Conservation (phyloP, 1,140 invertebrate genomes). For the Bombus superbus region DNA sequence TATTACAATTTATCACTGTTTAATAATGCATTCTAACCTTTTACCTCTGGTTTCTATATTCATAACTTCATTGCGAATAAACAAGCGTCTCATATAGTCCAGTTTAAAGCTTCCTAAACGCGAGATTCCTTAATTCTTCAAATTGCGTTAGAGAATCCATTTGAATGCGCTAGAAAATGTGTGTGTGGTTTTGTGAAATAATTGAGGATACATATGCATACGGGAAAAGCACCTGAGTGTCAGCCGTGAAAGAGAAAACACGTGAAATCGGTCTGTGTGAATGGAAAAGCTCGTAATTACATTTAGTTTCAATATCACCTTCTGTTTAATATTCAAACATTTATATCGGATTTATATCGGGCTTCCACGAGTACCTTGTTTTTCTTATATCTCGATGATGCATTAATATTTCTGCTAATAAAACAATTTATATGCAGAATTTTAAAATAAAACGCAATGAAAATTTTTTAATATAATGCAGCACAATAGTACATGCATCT, state of each 20-base stretch:
- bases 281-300: neutral
- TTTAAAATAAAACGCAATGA: neutral
- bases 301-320: neutral
- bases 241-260: conserved; percentile 1
- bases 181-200: neutral
- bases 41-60: neutral
- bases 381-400: neutral
- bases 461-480: too few species aligned
- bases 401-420: neutral
- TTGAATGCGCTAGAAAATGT: neutral
- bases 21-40: neutral
- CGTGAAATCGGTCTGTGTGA: neutral
- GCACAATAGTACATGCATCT: neutral
- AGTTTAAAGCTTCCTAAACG: neutral
- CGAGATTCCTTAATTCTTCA: neutral
- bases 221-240: neutral
- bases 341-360: neutral
- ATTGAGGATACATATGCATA: neutral
- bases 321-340: neutral
- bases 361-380: neutral
- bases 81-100: neutral
- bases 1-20: neutral
- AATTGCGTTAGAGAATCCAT: conserved; percentile 6
- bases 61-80: neutral
- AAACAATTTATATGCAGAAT: neutral